These are phyloP conservation scores for Ailuropoda melanoleuca DNA, from an alignment of 2,113 vertebrate genomes.

Conservation along the genomic window DNA sequence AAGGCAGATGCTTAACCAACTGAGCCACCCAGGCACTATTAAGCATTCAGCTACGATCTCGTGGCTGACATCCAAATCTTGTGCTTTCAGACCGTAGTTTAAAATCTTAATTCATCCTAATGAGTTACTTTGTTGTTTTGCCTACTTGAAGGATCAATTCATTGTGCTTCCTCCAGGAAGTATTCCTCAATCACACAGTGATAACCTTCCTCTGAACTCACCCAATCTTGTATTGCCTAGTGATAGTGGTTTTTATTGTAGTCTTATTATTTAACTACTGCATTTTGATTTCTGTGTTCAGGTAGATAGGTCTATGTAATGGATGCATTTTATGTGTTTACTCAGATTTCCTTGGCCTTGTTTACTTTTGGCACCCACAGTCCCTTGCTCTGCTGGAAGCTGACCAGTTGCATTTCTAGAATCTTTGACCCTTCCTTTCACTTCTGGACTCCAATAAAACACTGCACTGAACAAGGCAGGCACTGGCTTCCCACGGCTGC, in stretches of 20 bases:
- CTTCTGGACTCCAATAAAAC: background rate
- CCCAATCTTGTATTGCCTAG: background rate
- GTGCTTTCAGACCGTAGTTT: background rate
- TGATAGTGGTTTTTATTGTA: background rate
- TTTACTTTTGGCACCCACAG: background rate
- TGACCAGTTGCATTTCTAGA: background rate
- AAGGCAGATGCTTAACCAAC: background rate
- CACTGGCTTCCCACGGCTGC: background rate
- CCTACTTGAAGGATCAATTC: background rate
- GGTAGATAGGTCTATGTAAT: background rate
- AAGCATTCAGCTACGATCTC: background rate
- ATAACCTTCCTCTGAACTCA: background rate
- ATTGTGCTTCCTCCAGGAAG: background rate
- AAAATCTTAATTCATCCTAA: background rate
- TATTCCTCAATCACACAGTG: background rate
- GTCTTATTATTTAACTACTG: background rate
- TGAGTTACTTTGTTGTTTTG: background rate
- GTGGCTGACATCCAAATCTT: background rate
- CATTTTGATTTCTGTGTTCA: background rate
- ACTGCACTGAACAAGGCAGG: background rate
- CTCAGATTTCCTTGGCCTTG: background rate
- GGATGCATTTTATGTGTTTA: background rate
- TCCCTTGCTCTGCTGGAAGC: background rate
- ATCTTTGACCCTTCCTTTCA: background rate
- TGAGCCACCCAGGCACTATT: background rate